Conservation (phyloP, 2,113 vertebrate species). For the Nibea coibor region DNA sequence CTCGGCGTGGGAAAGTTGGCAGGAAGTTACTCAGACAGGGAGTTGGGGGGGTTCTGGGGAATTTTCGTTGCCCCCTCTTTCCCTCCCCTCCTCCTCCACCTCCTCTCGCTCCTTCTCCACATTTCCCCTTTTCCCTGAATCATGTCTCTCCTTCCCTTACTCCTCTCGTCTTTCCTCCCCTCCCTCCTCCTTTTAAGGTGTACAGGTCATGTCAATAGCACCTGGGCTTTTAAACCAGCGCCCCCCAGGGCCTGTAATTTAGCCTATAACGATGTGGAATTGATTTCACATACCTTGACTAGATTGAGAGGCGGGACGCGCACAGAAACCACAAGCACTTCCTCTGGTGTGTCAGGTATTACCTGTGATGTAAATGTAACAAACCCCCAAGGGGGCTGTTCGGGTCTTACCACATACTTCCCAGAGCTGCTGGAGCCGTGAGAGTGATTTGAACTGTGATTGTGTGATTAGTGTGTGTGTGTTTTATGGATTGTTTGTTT, state of each 20-base stretch:
- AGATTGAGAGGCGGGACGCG: not conserved
- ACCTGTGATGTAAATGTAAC: slow-evolving; percentile 9
- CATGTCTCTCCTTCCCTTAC: not conserved
- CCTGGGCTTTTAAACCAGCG: slow-evolving; percentile 24
- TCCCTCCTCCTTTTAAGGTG: not conserved
- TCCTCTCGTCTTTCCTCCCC: not conserved
- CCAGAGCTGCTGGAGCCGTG: not conserved
- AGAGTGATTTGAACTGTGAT: slow-evolving; percentile 2
- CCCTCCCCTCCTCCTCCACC: not conserved
- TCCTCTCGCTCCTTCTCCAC: not conserved
- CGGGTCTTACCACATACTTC: not conserved
- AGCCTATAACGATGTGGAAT: slow-evolving; percentile 13
- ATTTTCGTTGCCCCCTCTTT: slow-evolving; percentile 52
- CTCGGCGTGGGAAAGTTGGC: slow-evolving; percentile 72
- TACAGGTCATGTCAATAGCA: slow-evolving; percentile 28
- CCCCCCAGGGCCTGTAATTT: slow-evolving; percentile 42
- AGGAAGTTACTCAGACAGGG: slow-evolving; percentile 73
- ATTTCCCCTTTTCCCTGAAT: not conserved
- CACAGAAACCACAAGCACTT: slow-evolving; percentile 3
- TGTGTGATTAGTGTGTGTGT: no score
- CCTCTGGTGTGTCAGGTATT: not conserved
- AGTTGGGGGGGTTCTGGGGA: slow-evolving; percentile 56
- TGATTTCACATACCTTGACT: slow-evolving; percentile 32
- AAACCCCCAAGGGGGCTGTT: not conserved
- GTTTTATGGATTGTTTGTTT: not conserved